Conservation (phyloP, 1,140 invertebrate species). For the Diachasmimorpha longicaudata region DNA sequence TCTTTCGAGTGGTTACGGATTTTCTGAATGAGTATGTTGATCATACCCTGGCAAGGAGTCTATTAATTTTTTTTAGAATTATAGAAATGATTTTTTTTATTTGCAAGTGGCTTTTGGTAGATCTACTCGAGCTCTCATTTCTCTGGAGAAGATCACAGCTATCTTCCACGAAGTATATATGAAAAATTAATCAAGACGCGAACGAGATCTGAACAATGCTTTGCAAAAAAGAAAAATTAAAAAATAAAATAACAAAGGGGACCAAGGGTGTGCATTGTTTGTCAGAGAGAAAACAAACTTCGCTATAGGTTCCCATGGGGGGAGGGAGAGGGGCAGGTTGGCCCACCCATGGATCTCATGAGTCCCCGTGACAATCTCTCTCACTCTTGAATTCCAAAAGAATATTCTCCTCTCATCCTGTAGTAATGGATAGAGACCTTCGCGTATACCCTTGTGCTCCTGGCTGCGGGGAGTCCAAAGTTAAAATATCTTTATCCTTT, state of each 20-base stretch:
- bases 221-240: background rate
- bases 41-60: no score
- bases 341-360: slow-evolving; percentile 34
- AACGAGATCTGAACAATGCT: background rate
- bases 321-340: slow-evolving; percentile 33
- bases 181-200: slow-evolving; percentile 2
- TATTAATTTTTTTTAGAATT: no score
- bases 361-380: slow-evolving; percentile 7
- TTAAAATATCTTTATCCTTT: slow-evolving; percentile 4
- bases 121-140: background rate
- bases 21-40: background rate
- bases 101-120: no score
- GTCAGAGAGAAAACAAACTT: slow-evolving; percentile 2
- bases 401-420: background rate
- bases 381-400: background rate
- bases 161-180: background rate
- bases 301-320: slow-evolving; percentile 25
- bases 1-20: background rate
- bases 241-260: background rate
- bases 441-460: slow-evolving; percentile 12
- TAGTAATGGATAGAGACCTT: slow-evolving; percentile 32
- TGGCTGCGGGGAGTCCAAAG: slow-evolving; percentile 29
- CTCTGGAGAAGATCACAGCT: background rate
- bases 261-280: background rate
- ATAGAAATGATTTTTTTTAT: no score